Evolutionary conservation across 1,140 invertebrate genomes (phyloP), one percentile per base, ranked within the genome.

Genomic region (Plodia interpunctella): DNA sequence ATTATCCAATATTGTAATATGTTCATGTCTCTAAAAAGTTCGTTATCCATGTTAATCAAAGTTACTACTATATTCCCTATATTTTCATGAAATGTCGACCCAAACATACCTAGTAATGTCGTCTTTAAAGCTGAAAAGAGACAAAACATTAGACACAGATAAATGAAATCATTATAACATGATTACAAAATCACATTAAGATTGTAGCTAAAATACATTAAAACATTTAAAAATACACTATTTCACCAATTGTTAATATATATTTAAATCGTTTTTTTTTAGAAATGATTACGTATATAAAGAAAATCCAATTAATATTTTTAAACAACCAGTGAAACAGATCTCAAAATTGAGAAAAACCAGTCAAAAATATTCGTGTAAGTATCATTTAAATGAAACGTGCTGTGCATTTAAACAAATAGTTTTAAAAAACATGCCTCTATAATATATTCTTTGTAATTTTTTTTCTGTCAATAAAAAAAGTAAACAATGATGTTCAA

Each of bases 91-190:
- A 44, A 53, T 53, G 0, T 18, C 51, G 20, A 25, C 11, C 32
- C 28, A 52, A 54, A 70, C 80, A 49, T 78, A 86, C 83, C 78
- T 80, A 73, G 75, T 79, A 60, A 84, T 82, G 62, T 71, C 81
- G 50, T 87, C 80, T 71, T 83, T 87, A 65, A 70, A 84, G 72
- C 83, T 87, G 78, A 59, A 82, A 72, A 80, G 56, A 73, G 57
- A 68, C 32, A 67, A 62, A 72, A 60, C 66, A 59, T 67, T 61
- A 51, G 59, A 30, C 61, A 55, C n/a, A n/a, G n/a, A n/a, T 25
- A 51, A 51, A 57, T 52, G 2, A 63, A 55, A 49, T 3, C 5
- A 28, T 38, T n/a, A n/a, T n/a, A 55, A 21, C 30, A 32, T 32
- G 9, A 32, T 32, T 8, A 32, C 3, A 49, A 57, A 18, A 57